A percentile compares a stretch with the other conserved stretches of the same genome.
These are phyloP conservation scores for Heliconius ethilla DNA, from an alignment of 2,888 invertebrate species.

Conservation along the genomic window DNA sequence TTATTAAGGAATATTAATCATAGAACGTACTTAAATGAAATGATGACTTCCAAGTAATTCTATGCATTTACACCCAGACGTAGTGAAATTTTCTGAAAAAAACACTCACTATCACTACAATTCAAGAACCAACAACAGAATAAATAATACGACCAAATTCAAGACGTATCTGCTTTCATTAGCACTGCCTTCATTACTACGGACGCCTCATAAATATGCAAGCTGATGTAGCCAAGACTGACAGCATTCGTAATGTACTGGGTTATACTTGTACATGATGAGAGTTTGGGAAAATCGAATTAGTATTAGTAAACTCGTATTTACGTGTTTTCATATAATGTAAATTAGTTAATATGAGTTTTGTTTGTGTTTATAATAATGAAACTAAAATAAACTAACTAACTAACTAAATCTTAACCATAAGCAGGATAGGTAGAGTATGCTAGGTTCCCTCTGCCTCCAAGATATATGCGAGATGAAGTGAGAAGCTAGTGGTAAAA, in stretches of 20 bases:
- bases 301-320: background rate
- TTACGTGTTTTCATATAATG: background rate
- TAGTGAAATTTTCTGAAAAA: background rate
- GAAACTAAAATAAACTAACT: too few species aligned
- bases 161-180: slow-evolving; percentile 43
- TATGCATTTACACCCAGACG: too few species aligned
- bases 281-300: background rate
- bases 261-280: slow-evolving; percentile 33
- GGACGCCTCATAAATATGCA: slow-evolving; percentile 52
- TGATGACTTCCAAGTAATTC: too few species aligned
- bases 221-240: slow-evolving; percentile 44
- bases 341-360: background rate
- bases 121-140: background rate
- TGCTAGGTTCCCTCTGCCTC: too few species aligned
- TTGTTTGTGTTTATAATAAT: too few species aligned
- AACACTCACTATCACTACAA: background rate
- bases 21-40: background rate
- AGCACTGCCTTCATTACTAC: slow-evolving; percentile 43
- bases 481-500: too few species aligned
- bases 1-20: background rate
- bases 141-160: slow-evolving; percentile 41
- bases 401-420: too few species aligned
- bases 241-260: slow-evolving; percentile 46
- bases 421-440: too few species aligned
- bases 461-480: too few species aligned